Evolutionary conservation across 1,140 invertebrate species (phyloP).

Genomic region (Copidosoma floridanum): DNA sequence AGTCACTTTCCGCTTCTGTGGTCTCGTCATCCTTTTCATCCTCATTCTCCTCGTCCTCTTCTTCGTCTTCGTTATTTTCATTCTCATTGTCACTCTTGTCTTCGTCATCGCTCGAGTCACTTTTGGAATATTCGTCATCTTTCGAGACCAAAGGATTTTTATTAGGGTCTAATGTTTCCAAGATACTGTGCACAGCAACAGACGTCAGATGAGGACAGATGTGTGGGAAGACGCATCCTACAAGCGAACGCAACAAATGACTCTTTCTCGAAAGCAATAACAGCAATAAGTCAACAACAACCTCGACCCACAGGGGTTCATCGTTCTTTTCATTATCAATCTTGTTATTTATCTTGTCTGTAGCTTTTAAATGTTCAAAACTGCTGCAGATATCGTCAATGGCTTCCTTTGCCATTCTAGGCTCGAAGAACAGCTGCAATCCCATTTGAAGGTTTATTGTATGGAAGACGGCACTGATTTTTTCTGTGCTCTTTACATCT

Average conservation of each 20-base stretch:
- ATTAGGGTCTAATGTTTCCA: slow-evolving; percentile 69
- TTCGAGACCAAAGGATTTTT: slow-evolving; percentile 59
- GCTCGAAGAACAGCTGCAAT: slow-evolving; percentile 69
- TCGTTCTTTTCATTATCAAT: slow-evolving; percentile 35
- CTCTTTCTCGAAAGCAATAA: slow-evolving; percentile 70
- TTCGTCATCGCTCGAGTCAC: too few species aligned
- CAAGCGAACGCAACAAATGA: slow-evolving; percentile 66
- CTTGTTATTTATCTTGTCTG: slow-evolving; percentile 48
- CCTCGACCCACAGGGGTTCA: slow-evolving; percentile 72
- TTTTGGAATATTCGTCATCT: slow-evolving; percentile 42
- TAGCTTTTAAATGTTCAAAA: slow-evolving; percentile 62
- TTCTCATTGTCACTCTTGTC: slow-evolving; percentile 42
- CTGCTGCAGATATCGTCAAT: slow-evolving; percentile 70
- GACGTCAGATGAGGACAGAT: slow-evolving; percentile 69
- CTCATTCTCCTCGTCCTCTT: slow-evolving; percentile 33
- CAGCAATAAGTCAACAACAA: slow-evolving; percentile 73
- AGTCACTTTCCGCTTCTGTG: slow-evolving; percentile 48
- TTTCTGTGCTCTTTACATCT: slow-evolving; percentile 37
- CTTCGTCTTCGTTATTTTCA: slow-evolving; percentile 48
- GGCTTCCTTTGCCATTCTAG: slow-evolving; percentile 65
- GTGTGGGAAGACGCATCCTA: slow-evolving; percentile 70
- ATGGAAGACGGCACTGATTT: slow-evolving; percentile 57
- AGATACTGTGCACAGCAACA: slow-evolving; percentile 68
- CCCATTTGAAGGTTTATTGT: slow-evolving; percentile 69
- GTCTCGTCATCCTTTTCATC: slow-evolving; percentile 45